phyloP scores from a whole-genome alignment of 2,888 invertebrate genomes.

The Saturnia japonica region DNA sequence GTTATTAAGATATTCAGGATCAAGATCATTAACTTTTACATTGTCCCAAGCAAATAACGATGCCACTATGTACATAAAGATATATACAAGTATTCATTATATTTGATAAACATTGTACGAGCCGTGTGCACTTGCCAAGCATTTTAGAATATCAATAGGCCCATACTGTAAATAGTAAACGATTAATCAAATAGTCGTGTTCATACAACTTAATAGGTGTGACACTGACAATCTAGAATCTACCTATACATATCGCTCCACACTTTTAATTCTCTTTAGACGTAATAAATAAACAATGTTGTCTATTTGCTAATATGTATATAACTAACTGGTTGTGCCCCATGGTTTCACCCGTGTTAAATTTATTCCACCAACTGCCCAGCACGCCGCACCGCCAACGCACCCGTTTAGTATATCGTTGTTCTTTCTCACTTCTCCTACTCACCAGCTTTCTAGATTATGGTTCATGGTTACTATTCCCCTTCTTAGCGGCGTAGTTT shows the following conservation, averaged over 20 bases:
- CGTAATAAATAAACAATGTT: slow-evolving; percentile 32
- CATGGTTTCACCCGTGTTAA: no score
- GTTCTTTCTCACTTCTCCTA: no score
- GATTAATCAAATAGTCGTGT: slow-evolving; percentile 60
- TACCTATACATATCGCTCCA: slow-evolving; percentile 26
- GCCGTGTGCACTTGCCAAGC: slow-evolving; percentile 40
- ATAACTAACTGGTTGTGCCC: no score
- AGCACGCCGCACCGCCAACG: no score
- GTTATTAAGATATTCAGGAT: background rate
- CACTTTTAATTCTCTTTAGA: slow-evolving; percentile 39
- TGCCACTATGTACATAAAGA: background rate
- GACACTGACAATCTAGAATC: slow-evolving; percentile 41
- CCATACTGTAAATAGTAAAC: slow-evolving; percentile 50
- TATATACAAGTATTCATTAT: background rate
- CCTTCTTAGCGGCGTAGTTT: no score
- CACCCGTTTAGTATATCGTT: no score
- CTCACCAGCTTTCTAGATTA: no score
- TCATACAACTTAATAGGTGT: slow-evolving; percentile 50
- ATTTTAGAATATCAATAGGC: slow-evolving; percentile 38
- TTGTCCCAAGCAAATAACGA: background rate
- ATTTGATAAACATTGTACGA: slow-evolving; percentile 26
- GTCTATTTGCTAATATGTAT: no score
- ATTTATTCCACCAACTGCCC: no score
- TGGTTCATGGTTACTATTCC: no score
- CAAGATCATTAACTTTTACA: background rate